phyloP scores from a whole-genome alignment of 2,113 vertebrate genomes.

The Vireo altiloquus region DNA sequence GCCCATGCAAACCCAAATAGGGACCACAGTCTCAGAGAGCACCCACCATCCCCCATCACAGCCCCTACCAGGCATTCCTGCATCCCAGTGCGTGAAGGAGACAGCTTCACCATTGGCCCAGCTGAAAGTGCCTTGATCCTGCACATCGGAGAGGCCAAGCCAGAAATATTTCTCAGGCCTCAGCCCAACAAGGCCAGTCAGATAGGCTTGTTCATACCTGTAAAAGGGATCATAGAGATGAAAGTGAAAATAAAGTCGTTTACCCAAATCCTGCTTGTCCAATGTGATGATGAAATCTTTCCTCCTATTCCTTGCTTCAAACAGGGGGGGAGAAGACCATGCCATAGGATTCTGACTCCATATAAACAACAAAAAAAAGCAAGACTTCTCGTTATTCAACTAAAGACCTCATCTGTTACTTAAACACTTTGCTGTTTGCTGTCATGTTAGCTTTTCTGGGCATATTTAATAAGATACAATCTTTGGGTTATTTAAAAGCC shows the following conservation, averaged over 20 bases:
- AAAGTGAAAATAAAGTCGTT: neutral
- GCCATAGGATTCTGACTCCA: neutral
- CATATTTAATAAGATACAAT: neutral
- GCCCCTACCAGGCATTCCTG: conserved; percentile 85
- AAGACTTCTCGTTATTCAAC: neutral
- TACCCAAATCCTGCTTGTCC: neutral
- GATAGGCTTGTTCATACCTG: conserved; percentile 91
- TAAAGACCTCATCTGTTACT: neutral
- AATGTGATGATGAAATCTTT: neutral
- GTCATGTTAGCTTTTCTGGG: neutral
- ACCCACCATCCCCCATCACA: rapidly evolving
- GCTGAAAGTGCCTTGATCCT: conserved; percentile 72
- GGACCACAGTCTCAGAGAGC: rapidly evolving
- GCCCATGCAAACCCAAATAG: neutral
- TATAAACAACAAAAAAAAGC: neutral
- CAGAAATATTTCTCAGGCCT: conserved; percentile 90
- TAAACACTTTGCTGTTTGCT: neutral
- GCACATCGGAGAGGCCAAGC: conserved; percentile 83
- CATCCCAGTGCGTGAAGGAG: conserved; percentile 86
- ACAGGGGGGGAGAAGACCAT: rapidly evolving
- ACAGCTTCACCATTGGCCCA: conserved; percentile 76
- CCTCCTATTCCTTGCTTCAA: neutral
- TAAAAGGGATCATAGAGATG: neutral
- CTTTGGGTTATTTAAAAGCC: neutral
- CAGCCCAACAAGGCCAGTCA: conserved; percentile 85